Evolutionary conservation across 2,113 vertebrate genomes (phyloP).

Genomic region (Acrocephalus arundinaceus): DNA sequence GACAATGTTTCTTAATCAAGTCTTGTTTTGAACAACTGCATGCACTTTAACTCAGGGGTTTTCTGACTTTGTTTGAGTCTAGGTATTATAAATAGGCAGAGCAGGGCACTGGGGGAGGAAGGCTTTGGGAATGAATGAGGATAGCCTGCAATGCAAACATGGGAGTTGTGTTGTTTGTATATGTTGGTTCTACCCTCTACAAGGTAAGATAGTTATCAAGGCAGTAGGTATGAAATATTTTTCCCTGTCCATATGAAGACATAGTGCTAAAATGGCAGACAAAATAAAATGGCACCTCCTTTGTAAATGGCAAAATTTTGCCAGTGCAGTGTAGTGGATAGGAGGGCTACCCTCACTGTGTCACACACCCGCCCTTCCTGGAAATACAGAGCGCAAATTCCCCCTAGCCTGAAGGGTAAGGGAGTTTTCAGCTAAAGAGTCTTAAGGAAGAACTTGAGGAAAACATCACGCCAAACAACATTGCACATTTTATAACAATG

Average conservation of each 20-base stretch:
- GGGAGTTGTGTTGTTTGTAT: not conserved
- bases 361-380: not conserved
- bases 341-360: not conserved
- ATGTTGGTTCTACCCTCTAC: not conserved
- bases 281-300: not conserved
- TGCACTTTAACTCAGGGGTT: not conserved
- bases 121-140: not conserved
- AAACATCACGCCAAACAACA: accelerated
- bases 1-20: constrained; percentile 22
- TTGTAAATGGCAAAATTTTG: not conserved
- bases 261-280: not conserved
- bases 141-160: not conserved
- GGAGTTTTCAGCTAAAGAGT: not conserved
- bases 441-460: not conserved
- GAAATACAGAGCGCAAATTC: not conserved
- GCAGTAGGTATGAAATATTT: not conserved
- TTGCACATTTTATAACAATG: not conserved
- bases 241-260: not conserved
- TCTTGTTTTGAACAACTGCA: not conserved
- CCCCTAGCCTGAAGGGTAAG: not conserved
- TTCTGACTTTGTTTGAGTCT: not conserved
- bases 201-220: not conserved
- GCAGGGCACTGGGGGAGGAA: not conserved
- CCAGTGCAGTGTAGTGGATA: not conserved
- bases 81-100: not conserved